These are phyloP conservation scores for Archilochus colubris DNA, from an alignment of 2,113 vertebrate species.

Conservation along the genomic window DNA sequence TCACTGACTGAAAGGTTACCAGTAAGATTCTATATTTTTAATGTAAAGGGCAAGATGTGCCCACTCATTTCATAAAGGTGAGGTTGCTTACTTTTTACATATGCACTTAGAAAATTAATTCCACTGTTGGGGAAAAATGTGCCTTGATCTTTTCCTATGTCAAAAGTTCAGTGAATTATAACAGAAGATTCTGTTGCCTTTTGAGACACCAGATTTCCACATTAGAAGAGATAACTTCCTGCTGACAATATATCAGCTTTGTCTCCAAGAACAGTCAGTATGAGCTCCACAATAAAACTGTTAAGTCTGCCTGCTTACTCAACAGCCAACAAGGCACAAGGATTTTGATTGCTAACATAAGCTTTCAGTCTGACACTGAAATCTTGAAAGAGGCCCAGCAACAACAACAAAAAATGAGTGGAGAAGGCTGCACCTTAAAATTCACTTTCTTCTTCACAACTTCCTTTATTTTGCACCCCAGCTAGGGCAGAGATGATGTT, in stretches of 20 bases:
- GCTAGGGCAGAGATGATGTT: neutral
- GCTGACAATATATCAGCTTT: neutral
- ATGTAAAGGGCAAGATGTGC: neutral
- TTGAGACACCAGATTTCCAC: neutral
- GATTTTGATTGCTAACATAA: neutral
- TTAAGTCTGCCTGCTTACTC: neutral
- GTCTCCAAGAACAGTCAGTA: neutral
- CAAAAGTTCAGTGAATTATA: neutral
- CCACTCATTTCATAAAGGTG: neutral
- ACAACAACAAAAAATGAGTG: neutral
- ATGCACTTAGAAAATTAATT: neutral
- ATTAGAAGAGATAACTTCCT: neutral
- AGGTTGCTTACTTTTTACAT: neutral
- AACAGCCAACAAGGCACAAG: neutral
- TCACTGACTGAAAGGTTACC: neutral
- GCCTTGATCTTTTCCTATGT: neutral
- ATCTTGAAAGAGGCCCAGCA: neutral
- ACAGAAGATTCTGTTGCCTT: neutral
- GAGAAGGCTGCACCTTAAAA: neutral
- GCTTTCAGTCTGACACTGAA: neutral
- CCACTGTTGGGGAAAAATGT: rapidly evolving
- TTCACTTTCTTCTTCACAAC: neutral
- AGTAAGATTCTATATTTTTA: neutral
- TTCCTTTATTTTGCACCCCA: neutral
- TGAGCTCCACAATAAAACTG: neutral